phyloP scores from a whole-genome alignment of 2,888 invertebrate species.

The Ophion costatus region DNA sequence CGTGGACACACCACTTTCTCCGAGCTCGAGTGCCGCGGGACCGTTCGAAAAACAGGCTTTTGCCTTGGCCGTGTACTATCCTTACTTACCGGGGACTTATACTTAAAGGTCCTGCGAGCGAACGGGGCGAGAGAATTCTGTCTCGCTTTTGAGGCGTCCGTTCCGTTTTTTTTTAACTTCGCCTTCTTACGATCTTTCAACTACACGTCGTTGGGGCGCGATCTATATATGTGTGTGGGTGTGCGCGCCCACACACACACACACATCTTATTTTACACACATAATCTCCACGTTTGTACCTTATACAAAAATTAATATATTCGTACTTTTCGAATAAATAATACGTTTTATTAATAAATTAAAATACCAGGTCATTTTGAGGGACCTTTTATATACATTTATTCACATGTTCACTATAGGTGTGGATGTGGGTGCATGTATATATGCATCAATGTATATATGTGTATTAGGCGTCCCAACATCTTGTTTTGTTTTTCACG shows the following conservation, averaged over 20 bases:
- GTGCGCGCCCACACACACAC: too few relatives aligned
- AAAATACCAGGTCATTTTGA: too few relatives aligned
- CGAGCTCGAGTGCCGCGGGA: conserved; percentile 67
- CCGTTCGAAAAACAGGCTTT: conserved; percentile 81
- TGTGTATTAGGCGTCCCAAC: background rate
- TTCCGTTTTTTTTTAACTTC: background rate
- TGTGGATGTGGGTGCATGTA: too few relatives aligned
- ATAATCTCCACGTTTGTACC: too few relatives aligned
- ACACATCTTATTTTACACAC: too few relatives aligned
- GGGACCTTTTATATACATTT: too few relatives aligned
- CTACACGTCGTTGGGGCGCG: background rate
- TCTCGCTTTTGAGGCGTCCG: conserved; percentile 9
- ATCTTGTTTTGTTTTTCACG: background rate
- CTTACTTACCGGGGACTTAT: conserved; percentile 37
- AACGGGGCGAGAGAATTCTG: conserved; percentile 1
- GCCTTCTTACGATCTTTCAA: conserved; percentile 22
- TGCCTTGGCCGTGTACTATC: conserved; percentile 60
- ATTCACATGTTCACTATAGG: too few relatives aligned
- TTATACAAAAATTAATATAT: too few relatives aligned
- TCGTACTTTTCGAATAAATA: too few relatives aligned
- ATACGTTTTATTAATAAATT: too few relatives aligned
- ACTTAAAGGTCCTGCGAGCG: background rate
- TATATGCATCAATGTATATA: too few relatives aligned
- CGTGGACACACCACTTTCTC: conserved; percentile 79
- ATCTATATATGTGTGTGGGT: too few relatives aligned